Evolutionary conservation across 2,113 vertebrate genomes (phyloP), one percentile per base, ranked within the genome.

Genomic region (Tinamus guttatus): DNA sequence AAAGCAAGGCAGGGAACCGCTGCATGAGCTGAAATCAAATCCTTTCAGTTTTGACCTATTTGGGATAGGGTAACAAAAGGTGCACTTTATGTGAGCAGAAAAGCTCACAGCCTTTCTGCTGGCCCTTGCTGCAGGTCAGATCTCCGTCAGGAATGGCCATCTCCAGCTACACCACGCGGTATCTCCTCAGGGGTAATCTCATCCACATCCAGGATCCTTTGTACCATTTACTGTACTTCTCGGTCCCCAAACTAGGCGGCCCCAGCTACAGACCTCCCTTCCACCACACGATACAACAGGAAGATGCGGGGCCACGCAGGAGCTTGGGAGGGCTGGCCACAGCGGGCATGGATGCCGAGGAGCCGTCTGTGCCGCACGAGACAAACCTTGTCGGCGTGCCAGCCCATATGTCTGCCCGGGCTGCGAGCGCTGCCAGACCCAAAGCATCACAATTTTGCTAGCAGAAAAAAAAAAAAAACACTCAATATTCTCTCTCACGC

Each of bases 1-100:
- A 9, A 25, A 73, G 71, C 5, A 13, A 74, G 6, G 7, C 62
- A 67, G 25, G 8, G 60, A 79, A 32, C 12, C 1, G 2, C 81
- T 78, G 16, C 47, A 75, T 0, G 9, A 92, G 76, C 80, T 27
- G 49, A 88, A 92, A 69, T 43, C 3, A 90, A 74, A 83, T 83
- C 80, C 76, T 70, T 93, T 77, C 67, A 12, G 19, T 84, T 90
- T 58, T 83, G 90, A 81, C 86, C 30, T 88, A 67, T 84, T 74
- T 77, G 60, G 90, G 83, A 92, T 76, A 88, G 80, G 75, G 45
- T 83, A 70, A n/a, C 82, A 56, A 69, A 76, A 83, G 24, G 19
- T 15, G 49, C 16, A 45, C 80, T 79, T 80, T 59, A 43, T 32
- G 5, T 0, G 0, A 9, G n/a, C 58, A 59, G 27, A 83, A 60